Percentiles rank a stretch among this genome's conserved stretches.
Conservation (phyloP, 1,140 invertebrate genomes). For the Melanaphis sacchari region DNA sequence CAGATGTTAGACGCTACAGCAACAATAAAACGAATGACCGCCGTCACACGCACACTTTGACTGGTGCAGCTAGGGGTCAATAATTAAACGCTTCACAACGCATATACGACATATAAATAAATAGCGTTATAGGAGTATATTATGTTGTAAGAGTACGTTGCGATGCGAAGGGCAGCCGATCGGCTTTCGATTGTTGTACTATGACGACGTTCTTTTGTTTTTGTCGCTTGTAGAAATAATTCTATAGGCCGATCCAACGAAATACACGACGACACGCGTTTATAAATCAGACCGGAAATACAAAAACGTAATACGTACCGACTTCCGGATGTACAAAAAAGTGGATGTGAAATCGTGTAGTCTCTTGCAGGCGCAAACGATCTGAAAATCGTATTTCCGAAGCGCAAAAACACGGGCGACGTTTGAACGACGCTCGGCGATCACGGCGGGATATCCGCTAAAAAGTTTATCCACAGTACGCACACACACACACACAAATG, state of each 20-base stretch:
- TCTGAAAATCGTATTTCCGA: not conserved
- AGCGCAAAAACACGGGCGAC: not conserved
- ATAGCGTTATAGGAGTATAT: not conserved
- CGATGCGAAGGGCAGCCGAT: not conserved
- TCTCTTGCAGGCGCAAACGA: not conserved
- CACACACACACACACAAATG: not conserved
- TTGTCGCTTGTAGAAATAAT: not conserved
- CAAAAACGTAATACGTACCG: not conserved
- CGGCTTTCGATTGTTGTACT: not conserved
- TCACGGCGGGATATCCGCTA: not conserved
- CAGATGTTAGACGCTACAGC: not conserved
- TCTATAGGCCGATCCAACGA: not conserved
- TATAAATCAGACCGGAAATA: slow-evolving; percentile 5
- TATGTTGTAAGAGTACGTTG: not conserved
- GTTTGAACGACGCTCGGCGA: not conserved
- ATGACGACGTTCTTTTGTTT: slow-evolving; percentile 13
- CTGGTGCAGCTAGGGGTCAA: not conserved
- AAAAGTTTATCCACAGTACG: not conserved
- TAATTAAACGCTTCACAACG: slow-evolving; percentile 5
- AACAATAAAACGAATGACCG: slow-evolving; percentile 26
- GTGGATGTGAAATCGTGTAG: no score
- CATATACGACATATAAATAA: not conserved
- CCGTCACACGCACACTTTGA: not conserved
- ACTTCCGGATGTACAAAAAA: not conserved
- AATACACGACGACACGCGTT: not conserved